These are phyloP conservation scores for Chaenodraco wilsoni DNA, from an alignment of 2,797 vertebrate species.

Conservation along the genomic window DNA sequence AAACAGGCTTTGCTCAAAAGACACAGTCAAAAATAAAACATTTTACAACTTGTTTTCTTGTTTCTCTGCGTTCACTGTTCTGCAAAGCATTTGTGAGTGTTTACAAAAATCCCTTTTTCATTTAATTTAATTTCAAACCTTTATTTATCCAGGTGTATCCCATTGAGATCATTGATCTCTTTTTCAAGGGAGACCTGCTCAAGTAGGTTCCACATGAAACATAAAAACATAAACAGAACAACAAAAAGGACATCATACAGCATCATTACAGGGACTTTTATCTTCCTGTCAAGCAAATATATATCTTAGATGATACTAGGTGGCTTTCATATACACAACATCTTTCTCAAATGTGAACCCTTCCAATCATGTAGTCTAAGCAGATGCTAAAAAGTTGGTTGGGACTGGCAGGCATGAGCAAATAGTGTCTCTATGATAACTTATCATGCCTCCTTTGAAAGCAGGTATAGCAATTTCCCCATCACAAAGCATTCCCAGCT, in stretches of 20 bases:
- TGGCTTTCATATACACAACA: not conserved
- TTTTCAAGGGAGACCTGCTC: too few relatives aligned
- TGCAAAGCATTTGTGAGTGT: not conserved
- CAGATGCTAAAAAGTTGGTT: slow-evolving; percentile 1
- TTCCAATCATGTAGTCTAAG: slow-evolving; percentile 1
- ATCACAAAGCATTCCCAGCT: slow-evolving; percentile 49
- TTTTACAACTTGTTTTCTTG: not conserved
- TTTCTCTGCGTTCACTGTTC: not conserved
- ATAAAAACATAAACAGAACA: too few relatives aligned
- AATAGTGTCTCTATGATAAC: slow-evolving; percentile 34
- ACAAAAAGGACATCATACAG: too few relatives aligned
- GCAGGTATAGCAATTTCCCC: slow-evolving; percentile 54
- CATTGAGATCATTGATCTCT: too few relatives aligned
- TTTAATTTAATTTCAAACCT: too few relatives aligned
- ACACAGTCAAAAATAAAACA: not conserved
- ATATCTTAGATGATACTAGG: not conserved
- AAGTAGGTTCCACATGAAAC: too few relatives aligned
- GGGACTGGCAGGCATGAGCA: not conserved
- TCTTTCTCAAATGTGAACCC: not conserved
- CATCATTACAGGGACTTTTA: not conserved
- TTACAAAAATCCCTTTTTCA: not conserved
- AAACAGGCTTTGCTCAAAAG: not conserved
- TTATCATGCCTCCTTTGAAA: slow-evolving; percentile 32
- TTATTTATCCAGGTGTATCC: too few relatives aligned
- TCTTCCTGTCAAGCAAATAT: not conserved